These are phyloP conservation scores for Spilarctia lutea DNA, from an alignment of 2,888 invertebrate species.

Conservation along the genomic window DNA sequence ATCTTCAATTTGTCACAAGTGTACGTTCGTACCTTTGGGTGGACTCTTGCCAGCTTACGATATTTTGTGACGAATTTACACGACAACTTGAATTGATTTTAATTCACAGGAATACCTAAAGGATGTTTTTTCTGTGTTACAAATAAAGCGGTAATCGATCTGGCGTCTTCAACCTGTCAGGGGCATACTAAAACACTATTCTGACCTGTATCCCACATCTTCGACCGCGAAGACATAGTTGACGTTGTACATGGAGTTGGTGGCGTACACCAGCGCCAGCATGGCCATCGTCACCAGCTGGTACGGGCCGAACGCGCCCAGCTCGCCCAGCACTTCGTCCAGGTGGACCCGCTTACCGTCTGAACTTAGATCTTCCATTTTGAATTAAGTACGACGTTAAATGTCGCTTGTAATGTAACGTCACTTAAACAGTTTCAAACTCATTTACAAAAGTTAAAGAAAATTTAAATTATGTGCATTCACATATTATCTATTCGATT, in stretches of 20 bases:
- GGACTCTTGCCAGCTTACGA: too few species aligned
- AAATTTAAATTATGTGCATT: not conserved
- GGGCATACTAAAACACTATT: too few species aligned
- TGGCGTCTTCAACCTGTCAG: too few species aligned
- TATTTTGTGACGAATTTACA: too few species aligned
- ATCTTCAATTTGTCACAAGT: not conserved
- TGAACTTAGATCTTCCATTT: slow-evolving; percentile 44
- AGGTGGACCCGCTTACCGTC: slow-evolving; percentile 64
- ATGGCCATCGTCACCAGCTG: slow-evolving; percentile 75
- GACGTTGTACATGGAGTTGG: slow-evolving; percentile 81
- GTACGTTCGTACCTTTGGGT: too few species aligned
- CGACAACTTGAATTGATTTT: too few species aligned
- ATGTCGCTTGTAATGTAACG: not conserved
- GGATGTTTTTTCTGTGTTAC: too few species aligned
- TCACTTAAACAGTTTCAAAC: not conserved
- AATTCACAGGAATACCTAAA: too few species aligned
- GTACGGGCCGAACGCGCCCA: slow-evolving; percentile 83
- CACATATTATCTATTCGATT: not conserved
- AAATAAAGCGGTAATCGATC: too few species aligned
- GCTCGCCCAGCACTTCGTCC: slow-evolving; percentile 74
- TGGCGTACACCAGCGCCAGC: slow-evolving; percentile 79
- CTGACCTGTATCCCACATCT: slow-evolving; percentile 76
- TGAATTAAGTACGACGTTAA: not conserved
- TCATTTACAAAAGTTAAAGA: not conserved
- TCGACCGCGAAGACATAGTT: slow-evolving; percentile 82